These are phyloP conservation scores for Actinemys pallida DNA, from an alignment of 2,113 vertebrate species.

Conservation along the genomic window DNA sequence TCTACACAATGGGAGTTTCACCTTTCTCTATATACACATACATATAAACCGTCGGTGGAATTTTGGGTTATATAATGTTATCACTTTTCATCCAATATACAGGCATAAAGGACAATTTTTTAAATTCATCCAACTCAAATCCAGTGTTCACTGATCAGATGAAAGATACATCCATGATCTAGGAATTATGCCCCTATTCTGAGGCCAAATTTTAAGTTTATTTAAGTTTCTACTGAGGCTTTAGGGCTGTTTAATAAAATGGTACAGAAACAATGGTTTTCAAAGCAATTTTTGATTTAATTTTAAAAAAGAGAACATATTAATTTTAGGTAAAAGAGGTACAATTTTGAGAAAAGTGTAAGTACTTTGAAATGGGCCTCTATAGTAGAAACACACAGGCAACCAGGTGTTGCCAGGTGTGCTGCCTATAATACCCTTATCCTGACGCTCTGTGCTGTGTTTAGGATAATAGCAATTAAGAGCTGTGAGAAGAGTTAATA, in stretches of 20 bases:
- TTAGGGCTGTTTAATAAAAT: not conserved
- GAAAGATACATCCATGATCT: not conserved
- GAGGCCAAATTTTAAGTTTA: not conserved
- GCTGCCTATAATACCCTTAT: not conserved
- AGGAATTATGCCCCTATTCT: not conserved
- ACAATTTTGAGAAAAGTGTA: not conserved
- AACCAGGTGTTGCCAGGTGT: not conserved
- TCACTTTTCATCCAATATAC: not conserved
- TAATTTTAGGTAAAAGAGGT: not conserved
- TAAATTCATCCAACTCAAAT: not conserved
- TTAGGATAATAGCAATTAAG: not conserved
- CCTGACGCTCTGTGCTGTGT: not conserved
- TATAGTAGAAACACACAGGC: not conserved
- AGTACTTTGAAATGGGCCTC: not conserved
- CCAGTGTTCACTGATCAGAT: not conserved
- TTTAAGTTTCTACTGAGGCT: not conserved
- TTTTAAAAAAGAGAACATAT: not conserved
- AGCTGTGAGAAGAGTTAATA: not conserved
- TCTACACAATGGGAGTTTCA: not conserved
- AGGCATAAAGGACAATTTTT: not conserved
- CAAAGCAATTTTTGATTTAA: not conserved
- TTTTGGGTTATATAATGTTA: not conserved
- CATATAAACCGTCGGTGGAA: not conserved
- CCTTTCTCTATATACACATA: fast-evolving
- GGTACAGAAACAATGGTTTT: not conserved